A percentile compares a stretch with the other conserved stretches of the same genome.
These are phyloP conservation scores for Mixornis gularis DNA, from an alignment of 2,113 vertebrate species.

Conservation along the genomic window DNA sequence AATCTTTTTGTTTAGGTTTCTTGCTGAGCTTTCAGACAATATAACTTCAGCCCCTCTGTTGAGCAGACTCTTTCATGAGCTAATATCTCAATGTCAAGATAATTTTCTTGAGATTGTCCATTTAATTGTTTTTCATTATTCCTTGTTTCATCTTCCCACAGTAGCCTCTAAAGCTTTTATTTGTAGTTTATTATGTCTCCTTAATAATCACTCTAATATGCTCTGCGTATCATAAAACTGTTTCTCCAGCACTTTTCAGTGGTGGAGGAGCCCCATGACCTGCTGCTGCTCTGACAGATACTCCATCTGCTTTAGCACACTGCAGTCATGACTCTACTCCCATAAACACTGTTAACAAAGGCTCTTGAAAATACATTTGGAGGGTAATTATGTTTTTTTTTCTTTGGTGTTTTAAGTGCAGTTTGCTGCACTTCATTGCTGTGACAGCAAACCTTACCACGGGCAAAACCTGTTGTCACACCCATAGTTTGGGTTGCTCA, in stretches of 20 bases:
- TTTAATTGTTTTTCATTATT: not conserved
- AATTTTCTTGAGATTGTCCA: not conserved
- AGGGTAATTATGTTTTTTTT: not conserved
- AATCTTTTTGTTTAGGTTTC: not conserved
- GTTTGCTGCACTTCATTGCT: not conserved
- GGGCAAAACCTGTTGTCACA: not conserved
- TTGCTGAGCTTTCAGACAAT: not conserved
- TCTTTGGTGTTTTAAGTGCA: not conserved
- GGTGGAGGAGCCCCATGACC: not conserved
- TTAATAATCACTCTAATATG: not conserved
- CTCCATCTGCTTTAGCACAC: not conserved
- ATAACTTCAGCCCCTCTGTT: not conserved
- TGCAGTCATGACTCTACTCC: rapidly evolving
- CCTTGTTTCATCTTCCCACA: not conserved
- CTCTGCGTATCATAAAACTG: not conserved
- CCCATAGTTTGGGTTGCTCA: not conserved
- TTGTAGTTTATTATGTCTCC: not conserved
- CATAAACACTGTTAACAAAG: not conserved
- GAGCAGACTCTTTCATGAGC: not conserved
- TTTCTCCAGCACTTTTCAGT: not conserved
- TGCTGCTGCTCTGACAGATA: not conserved
- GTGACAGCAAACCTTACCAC: not conserved
- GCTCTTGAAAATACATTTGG: not conserved
- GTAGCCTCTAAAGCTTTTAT: not conserved
- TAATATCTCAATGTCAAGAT: not conserved